Evolutionary conservation across 92 coral and sea anemone genomes (phyloP), one percentile per base, ranked within the genome.

Genomic region (Galaxea fascicularis): DNA sequence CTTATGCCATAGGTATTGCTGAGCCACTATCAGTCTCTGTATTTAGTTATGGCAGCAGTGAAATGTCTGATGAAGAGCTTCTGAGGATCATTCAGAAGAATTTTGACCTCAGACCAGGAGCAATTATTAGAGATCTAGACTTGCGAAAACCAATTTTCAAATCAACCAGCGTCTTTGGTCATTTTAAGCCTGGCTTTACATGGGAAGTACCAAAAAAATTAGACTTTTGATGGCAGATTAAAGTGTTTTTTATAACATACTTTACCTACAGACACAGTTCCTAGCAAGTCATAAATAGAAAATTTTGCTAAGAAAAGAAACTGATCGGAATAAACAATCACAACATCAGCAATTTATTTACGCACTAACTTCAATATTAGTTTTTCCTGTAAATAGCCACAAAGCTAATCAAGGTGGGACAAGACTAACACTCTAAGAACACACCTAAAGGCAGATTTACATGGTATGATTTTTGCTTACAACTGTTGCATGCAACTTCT

Each of bases 171-270:
- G 86, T 86, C 52, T 96, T 90, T 89, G 99, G 99, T 67, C 99
- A 96, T 87, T 96, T 96, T 72, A 96, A 96, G 66, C 94, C 99
- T 45, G 99, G 99, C 1, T 95, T 95, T 72, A 76, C 95, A 22
- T 96, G 99, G 99, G 99, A 96, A 83, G 89, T 86, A 45, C 95
- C 98, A n/a, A 96, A 96, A 60, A 82, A 82, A 74, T 84, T 96
- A 18, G 88, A 89, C 67, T 39, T 96, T 30, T 87, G 74, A 83
- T 65, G 45, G 22, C 30, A n/a, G 39, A 11, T 41, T 12, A 22
- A 71, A 10, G 41, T 10, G 16, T 46, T 8, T 21, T 56, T 21
- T 13, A 35, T 35, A 35, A 35, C 41, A 35, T 35, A 35, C 41
- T 35, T 2, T n/a, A n/a, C n/a, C n/a, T n/a, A n/a, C n/a, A n/a